Base-by-base conservation (phyloP, 2,797 vertebrate species). In the Lindbergichthys nudifrons region DNA sequence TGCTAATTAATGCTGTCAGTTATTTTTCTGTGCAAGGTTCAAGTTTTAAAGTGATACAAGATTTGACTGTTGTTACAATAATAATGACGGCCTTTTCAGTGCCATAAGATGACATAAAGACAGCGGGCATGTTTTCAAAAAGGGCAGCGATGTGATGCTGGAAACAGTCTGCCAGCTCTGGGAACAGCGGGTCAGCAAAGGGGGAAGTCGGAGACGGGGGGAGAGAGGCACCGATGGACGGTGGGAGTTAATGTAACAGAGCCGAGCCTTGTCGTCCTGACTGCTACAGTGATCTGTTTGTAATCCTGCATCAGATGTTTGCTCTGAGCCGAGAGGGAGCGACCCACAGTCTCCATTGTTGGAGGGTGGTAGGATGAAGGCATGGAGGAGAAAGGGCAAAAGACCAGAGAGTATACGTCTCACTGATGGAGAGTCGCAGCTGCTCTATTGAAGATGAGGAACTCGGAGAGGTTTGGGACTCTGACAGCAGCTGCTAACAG, bases 401-500 rank as follows among this genome's bases (percentile, higher is more conserved):
- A 57, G 65, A 67, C 77, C 78, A 78, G 83, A 63, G 56, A n/a
- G 47, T 43, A 13, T 45, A 52, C 3, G 19, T 70, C 60, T 75
- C 86, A 78, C 64, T 47, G 62, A 78, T 81, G 65, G 79, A 91
- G 87, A 82, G 87, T 52, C 56, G 61, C 92, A 94, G 92, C 92
- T 94, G 92, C 84, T 84, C 81, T 75, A 88, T 84, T 87, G 82
- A 89, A 74, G 74, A 78, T 41, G 32, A 78, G 77, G 41, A 81
- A 82, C 76, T 21, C n/a, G 3, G 75, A 79, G 81, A 79, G 84
- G 81, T 86, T 78, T 54, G 82, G 73, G 69, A 65, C 75, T 65
- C 77, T 65, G 70, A 81, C 84, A 83, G 87, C 92, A 93, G 93
- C 92, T 92, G 92, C 70, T 79, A 75, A 65, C 83, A 61, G 82